Evolutionary conservation across 2,797 vertebrate genomes (phyloP).

Genomic region (Caiman crocodilus): DNA sequence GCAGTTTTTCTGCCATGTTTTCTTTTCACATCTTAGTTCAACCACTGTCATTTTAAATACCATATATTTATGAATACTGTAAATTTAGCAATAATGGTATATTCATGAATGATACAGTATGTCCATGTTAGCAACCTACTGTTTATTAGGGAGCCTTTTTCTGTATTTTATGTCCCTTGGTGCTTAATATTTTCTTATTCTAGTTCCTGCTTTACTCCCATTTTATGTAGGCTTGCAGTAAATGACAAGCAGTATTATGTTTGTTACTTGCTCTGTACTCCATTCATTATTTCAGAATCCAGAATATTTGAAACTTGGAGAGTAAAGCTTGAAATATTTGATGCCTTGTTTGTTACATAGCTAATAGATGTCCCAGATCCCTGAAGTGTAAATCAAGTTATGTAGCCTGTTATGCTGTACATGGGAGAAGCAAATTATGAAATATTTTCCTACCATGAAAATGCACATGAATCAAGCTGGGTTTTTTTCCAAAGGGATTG

Average conservation of each 20-base stretch:
- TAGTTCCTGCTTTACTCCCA: background rate
- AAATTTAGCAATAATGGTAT: background rate
- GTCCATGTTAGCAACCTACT: background rate
- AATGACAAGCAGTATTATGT: background rate
- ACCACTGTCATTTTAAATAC: background rate
- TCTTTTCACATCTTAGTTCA: background rate
- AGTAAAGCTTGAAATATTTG: conserved; percentile 41
- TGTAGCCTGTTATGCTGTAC: background rate
- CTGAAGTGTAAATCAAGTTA: conserved; percentile 58
- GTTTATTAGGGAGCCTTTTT: background rate
- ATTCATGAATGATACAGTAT: background rate
- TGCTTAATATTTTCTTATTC: background rate
- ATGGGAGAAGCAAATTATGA: conserved; percentile 35
- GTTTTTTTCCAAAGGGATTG: conserved; percentile 18
- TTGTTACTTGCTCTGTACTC: background rate
- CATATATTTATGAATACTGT: background rate
- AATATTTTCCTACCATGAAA: conserved; percentile 48
- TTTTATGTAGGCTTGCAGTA: background rate
- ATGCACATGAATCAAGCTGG: conserved; percentile 20
- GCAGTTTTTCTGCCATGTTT: background rate
- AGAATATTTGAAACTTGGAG: conserved; percentile 38
- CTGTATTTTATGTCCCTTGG: background rate
- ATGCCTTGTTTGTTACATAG: conserved; percentile 30
- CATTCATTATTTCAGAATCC: conserved; percentile 26
- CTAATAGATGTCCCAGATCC: conserved; percentile 40